These are phyloP conservation scores for Eupsilia transversa DNA, from an alignment of 2,888 invertebrate species.

Conservation along the genomic window DNA sequence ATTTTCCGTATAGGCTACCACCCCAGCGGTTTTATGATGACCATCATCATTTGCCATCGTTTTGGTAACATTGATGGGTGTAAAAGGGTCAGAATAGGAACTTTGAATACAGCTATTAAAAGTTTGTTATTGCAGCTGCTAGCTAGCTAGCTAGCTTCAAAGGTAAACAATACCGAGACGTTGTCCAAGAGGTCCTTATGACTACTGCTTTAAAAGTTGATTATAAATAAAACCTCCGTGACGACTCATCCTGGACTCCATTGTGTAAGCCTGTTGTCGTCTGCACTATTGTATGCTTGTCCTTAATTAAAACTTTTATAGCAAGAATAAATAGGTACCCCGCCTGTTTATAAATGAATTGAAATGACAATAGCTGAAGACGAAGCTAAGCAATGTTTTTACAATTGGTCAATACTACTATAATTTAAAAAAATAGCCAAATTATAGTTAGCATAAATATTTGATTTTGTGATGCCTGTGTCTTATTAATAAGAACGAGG, in stretches of 20 bases:
- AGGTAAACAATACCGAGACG: background rate
- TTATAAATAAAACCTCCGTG: constrained; percentile 24
- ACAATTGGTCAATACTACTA: background rate
- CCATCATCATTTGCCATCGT: constrained; percentile 46
- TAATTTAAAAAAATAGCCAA: background rate
- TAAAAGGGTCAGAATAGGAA: constrained; percentile 26
- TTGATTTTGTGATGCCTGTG: background rate
- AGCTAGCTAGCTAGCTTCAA: background rate
- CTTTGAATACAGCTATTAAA: constrained; percentile 32
- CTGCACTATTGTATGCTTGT: constrained; percentile 21
- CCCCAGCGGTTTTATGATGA: constrained; percentile 58
- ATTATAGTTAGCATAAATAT: constrained; percentile 1
- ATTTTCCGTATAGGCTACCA: constrained; percentile 57
- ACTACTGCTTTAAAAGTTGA: constrained; percentile 24
- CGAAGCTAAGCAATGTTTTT: background rate
- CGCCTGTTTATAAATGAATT: constrained; percentile 18
- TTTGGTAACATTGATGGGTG: constrained; percentile 33
- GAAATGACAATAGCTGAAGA: background rate
- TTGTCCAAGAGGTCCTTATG: background rate
- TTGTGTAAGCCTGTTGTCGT: constrained; percentile 41
- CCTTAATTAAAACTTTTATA: constrained; percentile 47
- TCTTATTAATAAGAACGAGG: background rate
- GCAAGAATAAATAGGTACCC: constrained; percentile 8
- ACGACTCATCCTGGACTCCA: background rate
- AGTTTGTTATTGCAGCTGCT: constrained; percentile 9